Evolutionary conservation across 2,797 vertebrate genomes (phyloP).

Genomic region (Hipposideros larvatus): DNA sequence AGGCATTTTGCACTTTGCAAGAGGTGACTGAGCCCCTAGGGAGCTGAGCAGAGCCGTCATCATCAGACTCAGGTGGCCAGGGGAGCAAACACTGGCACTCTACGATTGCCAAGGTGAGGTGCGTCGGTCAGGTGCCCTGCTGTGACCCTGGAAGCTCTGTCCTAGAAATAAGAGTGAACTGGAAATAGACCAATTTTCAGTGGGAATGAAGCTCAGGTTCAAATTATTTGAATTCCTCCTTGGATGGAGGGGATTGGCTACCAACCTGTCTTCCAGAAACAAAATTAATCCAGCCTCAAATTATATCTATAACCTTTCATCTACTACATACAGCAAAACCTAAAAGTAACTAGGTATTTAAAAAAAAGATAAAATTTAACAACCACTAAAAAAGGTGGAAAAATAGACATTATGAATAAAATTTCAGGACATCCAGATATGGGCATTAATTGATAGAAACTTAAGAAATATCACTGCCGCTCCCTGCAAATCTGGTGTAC

Average conservation of each 20-base stretch:
- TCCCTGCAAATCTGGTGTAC: neutral
- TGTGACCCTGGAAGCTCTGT: neutral
- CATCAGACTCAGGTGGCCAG: neutral
- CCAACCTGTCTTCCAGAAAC: neutral
- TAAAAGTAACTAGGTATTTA: neutral
- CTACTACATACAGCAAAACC: neutral
- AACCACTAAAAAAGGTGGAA: neutral
- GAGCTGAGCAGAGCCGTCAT: neutral
- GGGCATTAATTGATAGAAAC: neutral
- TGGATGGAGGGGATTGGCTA: neutral
- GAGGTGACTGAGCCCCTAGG: neutral
- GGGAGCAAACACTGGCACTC: neutral
- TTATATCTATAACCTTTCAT: neutral
- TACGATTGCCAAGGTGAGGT: neutral
- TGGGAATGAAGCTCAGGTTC: neutral
- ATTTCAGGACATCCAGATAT: neutral
- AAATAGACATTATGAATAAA: neutral
- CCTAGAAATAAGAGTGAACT: neutral
- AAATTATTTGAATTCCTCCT: neutral
- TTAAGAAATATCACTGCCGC: neutral
- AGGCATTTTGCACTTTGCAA: neutral
- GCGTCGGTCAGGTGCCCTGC: too few relatives aligned
- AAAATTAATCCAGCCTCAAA: neutral
- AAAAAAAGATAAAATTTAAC: neutral
- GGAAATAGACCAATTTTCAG: neutral